Percentiles rank a stretch among this genome's conserved stretches.
phyloP scores from a whole-genome alignment of 2,888 invertebrate genomes.

The Meloe dianella region DNA sequence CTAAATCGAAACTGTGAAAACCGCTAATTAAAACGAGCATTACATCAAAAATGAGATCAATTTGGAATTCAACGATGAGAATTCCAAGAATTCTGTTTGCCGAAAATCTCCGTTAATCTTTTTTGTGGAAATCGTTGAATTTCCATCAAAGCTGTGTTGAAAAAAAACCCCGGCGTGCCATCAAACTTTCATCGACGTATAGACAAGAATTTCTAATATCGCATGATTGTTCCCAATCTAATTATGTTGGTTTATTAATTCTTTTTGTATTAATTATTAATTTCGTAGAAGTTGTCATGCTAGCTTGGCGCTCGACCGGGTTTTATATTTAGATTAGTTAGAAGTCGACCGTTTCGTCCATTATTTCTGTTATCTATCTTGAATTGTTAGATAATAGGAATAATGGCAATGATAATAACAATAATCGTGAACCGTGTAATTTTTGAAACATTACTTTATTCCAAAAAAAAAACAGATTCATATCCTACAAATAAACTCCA shows the following conservation, averaged over 20 bases:
- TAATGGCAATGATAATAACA: background rate
- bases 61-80: background rate
- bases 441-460: background rate
- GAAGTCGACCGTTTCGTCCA: background rate
- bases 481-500: background rate
- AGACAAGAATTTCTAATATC: background rate
- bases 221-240: background rate
- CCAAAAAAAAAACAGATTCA: background rate
- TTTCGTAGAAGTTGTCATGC: slow-evolving; percentile 7
- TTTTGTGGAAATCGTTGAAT: background rate
- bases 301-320: background rate
- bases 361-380: slow-evolving; percentile 4
- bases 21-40: background rate
- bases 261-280: slow-evolving; percentile 4
- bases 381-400: background rate
- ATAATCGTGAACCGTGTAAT: background rate
- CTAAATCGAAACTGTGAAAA: background rate
- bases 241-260: background rate
- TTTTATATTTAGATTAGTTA: slow-evolving; percentile 1
- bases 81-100: slow-evolving; percentile 8
- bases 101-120: background rate
- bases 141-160: no score
- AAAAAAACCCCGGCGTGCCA: no score
- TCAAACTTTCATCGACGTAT: no score
- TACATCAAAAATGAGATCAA: background rate